phyloP scores from a whole-genome alignment of 2,113 vertebrate species.

The Petaurus breviceps region DNA sequence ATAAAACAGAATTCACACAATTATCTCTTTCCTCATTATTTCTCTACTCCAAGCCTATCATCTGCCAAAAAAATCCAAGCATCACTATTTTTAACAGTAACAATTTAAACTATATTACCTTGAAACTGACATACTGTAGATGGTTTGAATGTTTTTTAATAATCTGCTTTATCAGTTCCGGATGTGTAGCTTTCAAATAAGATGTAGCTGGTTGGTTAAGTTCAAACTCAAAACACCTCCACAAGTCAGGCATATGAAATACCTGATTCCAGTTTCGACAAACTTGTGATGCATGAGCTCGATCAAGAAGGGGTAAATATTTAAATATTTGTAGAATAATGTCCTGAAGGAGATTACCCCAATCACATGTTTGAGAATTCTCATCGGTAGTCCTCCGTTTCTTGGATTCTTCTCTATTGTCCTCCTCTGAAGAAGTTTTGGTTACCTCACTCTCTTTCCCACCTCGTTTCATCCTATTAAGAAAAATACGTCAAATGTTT shows the following conservation, averaged over 20 bases:
- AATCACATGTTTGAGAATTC: slow-evolving; percentile 80
- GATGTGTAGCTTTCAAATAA: slow-evolving; percentile 96
- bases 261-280: slow-evolving; percentile 95
- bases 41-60: neutral
- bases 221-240: slow-evolving; percentile 98
- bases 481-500: slow-evolving; percentile 48
- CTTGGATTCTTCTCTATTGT: slow-evolving; percentile 83
- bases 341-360: slow-evolving; percentile 93
- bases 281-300: slow-evolving; percentile 95
- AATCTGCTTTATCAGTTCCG: slow-evolving; percentile 97
- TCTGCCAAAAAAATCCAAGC: slow-evolving; percentile 23
- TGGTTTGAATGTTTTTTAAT: slow-evolving; percentile 98
- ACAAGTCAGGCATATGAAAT: slow-evolving; percentile 98
- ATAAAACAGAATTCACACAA: too few relatives aligned
- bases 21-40: too few relatives aligned
- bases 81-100: slow-evolving; percentile 36
- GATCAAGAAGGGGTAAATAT: slow-evolving; percentile 94
- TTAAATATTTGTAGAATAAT: slow-evolving; percentile 95
- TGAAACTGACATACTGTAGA: slow-evolving; percentile 98
- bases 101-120: slow-evolving; percentile 85
- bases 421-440: slow-evolving; percentile 82
- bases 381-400: slow-evolving; percentile 82
- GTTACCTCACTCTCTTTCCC: slow-evolving; percentile 84
- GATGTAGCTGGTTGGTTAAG: slow-evolving; percentile 96
- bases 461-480: slow-evolving; percentile 92